Evolutionary conservation across 2,113 vertebrate species (phyloP), one percentile per base, ranked within the genome.

Genomic region (Amphiprion percula): DNA sequence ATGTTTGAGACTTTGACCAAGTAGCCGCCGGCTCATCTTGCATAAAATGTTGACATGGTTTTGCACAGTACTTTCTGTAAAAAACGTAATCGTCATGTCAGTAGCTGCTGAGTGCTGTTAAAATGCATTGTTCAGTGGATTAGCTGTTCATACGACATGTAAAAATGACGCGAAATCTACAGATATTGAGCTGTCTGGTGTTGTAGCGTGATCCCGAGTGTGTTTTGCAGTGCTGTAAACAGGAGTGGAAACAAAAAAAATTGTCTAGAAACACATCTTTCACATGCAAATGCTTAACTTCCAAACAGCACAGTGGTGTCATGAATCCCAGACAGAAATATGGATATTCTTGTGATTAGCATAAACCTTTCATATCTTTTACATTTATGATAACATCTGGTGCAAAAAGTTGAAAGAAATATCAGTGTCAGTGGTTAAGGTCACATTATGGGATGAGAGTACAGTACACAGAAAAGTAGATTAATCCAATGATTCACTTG

Each of bases 41-140:
- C 91, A 91, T 92, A 91, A 87, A 83, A 79, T 87, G 75, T 88
- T 83, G 70, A 79, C 65, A 62, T 82, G 64, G 73, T 88, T 85
- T 76, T 74, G 59, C 73, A 79, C 83, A 79, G 62, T 81, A 76
- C 61, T 39, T 56, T 68, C 47, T 77, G 50, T 82, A 66, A 66
- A 82, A 86, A 79, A 71, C 11, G 3, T 50, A 52, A 61, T 44
- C 68, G 28, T 74, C 49, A 37, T 66, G 74, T 83, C 74, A 87
- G 44, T 88, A 92, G 89, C 83, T 91, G 84, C 88, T 88, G 68
- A 70, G 71, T 85, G 82, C 85, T 87, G 83, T 69, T 76, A 61
- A 79, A 73, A 68, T 77, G 75, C 82, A 79, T 82, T 76, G 70
- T 77, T 81, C 52, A 56, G 58, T 66, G 41, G 54, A 78, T 49